Conservation (phyloP, 2,797 vertebrate genomes). For the Silurus aristotelis region DNA sequence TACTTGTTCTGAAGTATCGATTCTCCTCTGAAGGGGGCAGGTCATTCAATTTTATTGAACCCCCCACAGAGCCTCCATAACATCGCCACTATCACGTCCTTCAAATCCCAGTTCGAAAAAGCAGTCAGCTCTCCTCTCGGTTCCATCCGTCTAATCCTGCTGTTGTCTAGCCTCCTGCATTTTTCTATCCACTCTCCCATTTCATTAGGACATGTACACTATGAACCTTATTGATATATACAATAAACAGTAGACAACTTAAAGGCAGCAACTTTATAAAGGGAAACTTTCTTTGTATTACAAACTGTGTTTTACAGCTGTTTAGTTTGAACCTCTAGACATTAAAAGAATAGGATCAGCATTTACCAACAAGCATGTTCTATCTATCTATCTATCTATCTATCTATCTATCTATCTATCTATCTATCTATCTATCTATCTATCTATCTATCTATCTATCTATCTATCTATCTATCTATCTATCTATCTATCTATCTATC, state of each 20-base stretch:
- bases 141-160: background rate
- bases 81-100: constrained; percentile 25
- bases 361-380: too few relatives aligned
- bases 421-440: too few relatives aligned
- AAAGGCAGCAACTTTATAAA: background rate
- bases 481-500: too few relatives aligned
- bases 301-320: background rate
- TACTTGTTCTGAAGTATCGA: constrained; percentile 26
- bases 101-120: constrained; percentile 1
- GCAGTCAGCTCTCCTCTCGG: background rate
- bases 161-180: background rate
- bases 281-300: background rate
- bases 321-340: background rate
- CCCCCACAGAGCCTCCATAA: constrained; percentile 19
- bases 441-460: too few relatives aligned
- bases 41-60: constrained; percentile 35
- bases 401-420: too few relatives aligned
- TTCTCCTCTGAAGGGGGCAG: constrained; percentile 25
- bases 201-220: background rate
- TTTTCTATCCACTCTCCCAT: background rate
- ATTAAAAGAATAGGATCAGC: background rate
- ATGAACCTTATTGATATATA: background rate
- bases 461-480: too few relatives aligned
- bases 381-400: too few relatives aligned
- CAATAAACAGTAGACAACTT: background rate